Conservation (phyloP, 2,113 vertebrate species). For the Burhinus bistriatus region DNA sequence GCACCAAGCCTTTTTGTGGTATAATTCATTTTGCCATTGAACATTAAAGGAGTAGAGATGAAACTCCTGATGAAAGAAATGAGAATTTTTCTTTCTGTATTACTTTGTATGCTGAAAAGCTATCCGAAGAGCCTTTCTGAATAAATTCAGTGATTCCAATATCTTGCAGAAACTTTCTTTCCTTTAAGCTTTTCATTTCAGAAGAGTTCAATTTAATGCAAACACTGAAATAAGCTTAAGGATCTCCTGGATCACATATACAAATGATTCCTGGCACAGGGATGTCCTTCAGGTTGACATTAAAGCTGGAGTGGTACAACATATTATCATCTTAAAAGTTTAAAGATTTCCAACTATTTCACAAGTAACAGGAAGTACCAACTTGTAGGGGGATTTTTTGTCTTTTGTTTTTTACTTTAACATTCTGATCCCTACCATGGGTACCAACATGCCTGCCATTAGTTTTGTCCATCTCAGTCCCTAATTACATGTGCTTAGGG, state of each 20-base stretch:
- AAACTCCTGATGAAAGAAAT: conserved; percentile 53
- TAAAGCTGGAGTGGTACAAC: background rate
- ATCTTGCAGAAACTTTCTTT: conserved; percentile 5
- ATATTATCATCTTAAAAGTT: background rate
- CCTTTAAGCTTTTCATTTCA: conserved; percentile 29
- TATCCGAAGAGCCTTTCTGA: conserved; percentile 16
- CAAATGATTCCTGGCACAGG: background rate
- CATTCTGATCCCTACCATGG: background rate
- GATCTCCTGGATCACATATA: background rate
- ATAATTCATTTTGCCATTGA: conserved; percentile 4
- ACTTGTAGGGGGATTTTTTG: background rate
- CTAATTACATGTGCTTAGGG: background rate
- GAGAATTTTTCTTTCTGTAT: background rate
- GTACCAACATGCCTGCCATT: background rate
- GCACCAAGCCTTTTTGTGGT: conserved; percentile 4
- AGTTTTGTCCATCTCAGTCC: background rate
- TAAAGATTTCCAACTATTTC: background rate
- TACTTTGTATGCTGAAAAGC: conserved; percentile 37
- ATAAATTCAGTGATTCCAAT: background rate
- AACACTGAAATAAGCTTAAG: conserved; percentile 37
- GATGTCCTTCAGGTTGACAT: background rate
- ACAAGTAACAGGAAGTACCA: background rate
- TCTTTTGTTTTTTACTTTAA: background rate
- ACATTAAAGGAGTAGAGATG: conserved; percentile 15
- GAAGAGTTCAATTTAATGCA: conserved; percentile 5